Base-by-base conservation (phyloP, 2,797 vertebrate species). In the Acipenser oxyrinchus region DNA sequence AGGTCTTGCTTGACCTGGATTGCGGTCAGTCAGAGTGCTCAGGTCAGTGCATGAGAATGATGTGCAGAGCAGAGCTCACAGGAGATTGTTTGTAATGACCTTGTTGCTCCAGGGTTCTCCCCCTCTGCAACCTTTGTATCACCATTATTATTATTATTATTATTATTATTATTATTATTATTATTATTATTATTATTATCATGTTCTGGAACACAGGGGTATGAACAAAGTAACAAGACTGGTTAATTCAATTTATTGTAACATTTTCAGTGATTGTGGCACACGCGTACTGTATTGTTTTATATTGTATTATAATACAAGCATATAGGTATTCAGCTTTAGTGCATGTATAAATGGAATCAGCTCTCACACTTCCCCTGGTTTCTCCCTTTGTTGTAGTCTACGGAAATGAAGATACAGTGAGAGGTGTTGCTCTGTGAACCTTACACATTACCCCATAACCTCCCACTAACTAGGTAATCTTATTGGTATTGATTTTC, bases 401-500 rank as follows among this genome's bases (percentile, higher is more conserved):
- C 79, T 69, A 69, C 64, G 72, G 60, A 67, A 71, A 88, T 81
- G 87, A 89, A 84, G 77, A 82, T 87, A 87, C 89, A 90, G 89
- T 89, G 87, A 85, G 89, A 89, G 89, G 86, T 90, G 87, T 88
- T 88, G 85, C 85, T 86, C 88, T 89, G 82, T 90, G 90, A 92
- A 92, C 90, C 88, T 88, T 88, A 86, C 87, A 90, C 85, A 84
- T 82, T 84, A 81, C 82, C 86, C 86, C 87, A 85, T 88, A 91
- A 90, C 92, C 90, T 89, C 89, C 91, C 89, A 86, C 88, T 88
- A 92, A 93, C 90, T 87, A 91, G 89, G 87, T 93, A 91, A 95
- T 95, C 91, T 93, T 91, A 92, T 94, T 92, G 89, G 77, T 90
- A 96, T 94, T 93, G 93, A 96, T 96, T 96, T 96, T 91, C 83